A percentile compares a stretch with the other conserved stretches of the same genome.
Conservation (phyloP, 2,888 invertebrate genomes). For the Drosophila buzzatii region DNA sequence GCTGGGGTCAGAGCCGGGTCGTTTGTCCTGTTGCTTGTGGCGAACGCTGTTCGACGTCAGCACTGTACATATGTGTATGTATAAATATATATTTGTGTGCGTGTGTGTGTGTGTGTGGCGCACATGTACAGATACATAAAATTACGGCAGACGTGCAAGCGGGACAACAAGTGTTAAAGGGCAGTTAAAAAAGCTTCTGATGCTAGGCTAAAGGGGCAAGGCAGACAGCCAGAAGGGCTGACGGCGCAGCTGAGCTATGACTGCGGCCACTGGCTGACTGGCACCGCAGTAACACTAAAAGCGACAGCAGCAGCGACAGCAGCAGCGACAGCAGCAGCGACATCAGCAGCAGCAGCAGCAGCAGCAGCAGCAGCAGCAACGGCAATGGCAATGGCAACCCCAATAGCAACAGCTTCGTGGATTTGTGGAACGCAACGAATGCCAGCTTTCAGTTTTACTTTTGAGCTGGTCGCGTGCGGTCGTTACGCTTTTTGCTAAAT, state of each 20-base stretch:
- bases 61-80: slow-evolving; percentile 36
- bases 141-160: slow-evolving; percentile 35
- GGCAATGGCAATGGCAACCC: slow-evolving; percentile 18
- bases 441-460: slow-evolving; percentile 71
- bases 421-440: slow-evolving; percentile 46
- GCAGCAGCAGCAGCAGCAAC: slow-evolving; percentile 15
- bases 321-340: slow-evolving; percentile 10
- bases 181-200: slow-evolving; percentile 62
- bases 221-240: slow-evolving; percentile 10
- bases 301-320: slow-evolving; percentile 6
- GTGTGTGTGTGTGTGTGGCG: not conserved
- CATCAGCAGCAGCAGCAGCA: slow-evolving; percentile 8
- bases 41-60: slow-evolving; percentile 67
- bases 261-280: slow-evolving; percentile 2
- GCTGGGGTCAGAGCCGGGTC: slow-evolving; percentile 28
- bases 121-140: slow-evolving; percentile 15
- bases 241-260: slow-evolving; percentile 20
- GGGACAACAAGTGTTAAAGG: slow-evolving; percentile 56
- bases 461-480: slow-evolving; percentile 71
- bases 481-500: slow-evolving; percentile 40
- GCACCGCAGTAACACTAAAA: slow-evolving; percentile 14
- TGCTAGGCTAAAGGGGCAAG: slow-evolving; percentile 16
- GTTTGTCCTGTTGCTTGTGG: slow-evolving; percentile 73
- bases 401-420: slow-evolving; percentile 52
- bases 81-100: not conserved